Evolutionary conservation across 2,797 vertebrate species (phyloP).

Genomic region (Channallabes apus): DNA sequence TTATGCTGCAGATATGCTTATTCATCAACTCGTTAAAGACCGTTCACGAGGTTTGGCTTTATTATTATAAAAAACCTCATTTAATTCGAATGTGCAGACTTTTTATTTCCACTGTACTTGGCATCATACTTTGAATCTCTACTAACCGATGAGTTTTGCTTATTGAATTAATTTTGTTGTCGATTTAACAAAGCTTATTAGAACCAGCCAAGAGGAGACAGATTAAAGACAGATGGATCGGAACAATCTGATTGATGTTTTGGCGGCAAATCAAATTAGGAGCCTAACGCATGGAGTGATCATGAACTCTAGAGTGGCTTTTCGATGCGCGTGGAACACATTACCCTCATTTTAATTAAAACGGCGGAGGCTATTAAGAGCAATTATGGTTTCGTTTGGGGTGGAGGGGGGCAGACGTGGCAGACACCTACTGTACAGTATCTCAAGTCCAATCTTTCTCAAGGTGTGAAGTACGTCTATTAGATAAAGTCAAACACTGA

Average conservation of each 20-base stretch:
- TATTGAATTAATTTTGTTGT: slow-evolving; percentile 18
- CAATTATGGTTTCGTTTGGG: slow-evolving; percentile 15
- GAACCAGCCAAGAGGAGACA: slow-evolving; percentile 5
- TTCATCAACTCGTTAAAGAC: not conserved
- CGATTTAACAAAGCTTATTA: slow-evolving; percentile 25
- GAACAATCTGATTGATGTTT: slow-evolving; percentile 31
- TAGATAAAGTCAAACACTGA: slow-evolving; percentile 11
- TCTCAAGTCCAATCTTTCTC: not conserved
- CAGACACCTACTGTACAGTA: not conserved
- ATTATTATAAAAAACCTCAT: not conserved
- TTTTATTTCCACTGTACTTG: not conserved
- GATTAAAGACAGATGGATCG: slow-evolving; percentile 1
- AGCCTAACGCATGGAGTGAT: slow-evolving; percentile 18
- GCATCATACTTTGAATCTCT: not conserved
- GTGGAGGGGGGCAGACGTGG: not conserved
- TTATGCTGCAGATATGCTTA: not conserved
- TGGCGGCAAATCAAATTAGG: not conserved
- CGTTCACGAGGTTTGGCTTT: not conserved
- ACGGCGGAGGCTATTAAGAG: slow-evolving; percentile 22
- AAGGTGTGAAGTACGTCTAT: not conserved
- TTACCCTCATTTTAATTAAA: slow-evolving; percentile 33
- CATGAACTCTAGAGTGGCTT: slow-evolving; percentile 9
- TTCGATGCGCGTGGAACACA: slow-evolving; percentile 6
- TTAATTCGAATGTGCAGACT: not conserved
- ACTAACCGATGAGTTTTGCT: not conserved